Evolutionary conservation across 2,888 invertebrate species (phyloP), one percentile per base, ranked within the genome.

Genomic region (Pyrgus malvae): DNA sequence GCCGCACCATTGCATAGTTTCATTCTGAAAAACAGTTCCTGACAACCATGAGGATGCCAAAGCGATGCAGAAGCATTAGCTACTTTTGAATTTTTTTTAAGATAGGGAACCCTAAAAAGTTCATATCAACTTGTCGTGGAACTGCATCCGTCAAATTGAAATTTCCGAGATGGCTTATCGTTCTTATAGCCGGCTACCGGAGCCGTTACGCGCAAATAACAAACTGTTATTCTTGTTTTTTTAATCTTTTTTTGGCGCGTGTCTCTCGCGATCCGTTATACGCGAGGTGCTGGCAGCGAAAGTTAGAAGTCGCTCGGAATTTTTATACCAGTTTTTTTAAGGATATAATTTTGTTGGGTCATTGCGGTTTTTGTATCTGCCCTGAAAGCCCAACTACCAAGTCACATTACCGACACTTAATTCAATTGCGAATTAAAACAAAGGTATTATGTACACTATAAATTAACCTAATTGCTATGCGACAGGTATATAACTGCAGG

Each of bases 181-280:
- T 70, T 70, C 70, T 59, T 61, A 65, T 67, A 64, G 63, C 64
- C 61, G 61, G 85, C 88, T 87, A 86, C 87, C 74, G 86, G 72
- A 70, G 81, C 88, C 87, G 88, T 88, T 89, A 88, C 88, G 87
- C 87, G 85, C 80, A 76, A 80, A 84, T 79, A 82, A 78, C 78
- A 73, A 79, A 83, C 68, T 76, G 72, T 69, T 71, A 72, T 77
- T 77, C 78, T 76, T 70, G 70, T 67, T 71, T 76, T 77, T 74
- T 68, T 68, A 61, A 61, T 61, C 60, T 72, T 75, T 86, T 86
- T 89, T 86, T 83, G 85, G 87, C 87, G 78, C 86, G 88, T 85
- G 87, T 83, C 80, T 78, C 76, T 78, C 75, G 68, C 68, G 76
- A 63, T 78, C 87, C 87, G 84, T 86, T 88, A 87, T 81, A 75